phyloP scores from a whole-genome alignment of 2,113 vertebrate species.

The Budorcas taxicolor region DNA sequence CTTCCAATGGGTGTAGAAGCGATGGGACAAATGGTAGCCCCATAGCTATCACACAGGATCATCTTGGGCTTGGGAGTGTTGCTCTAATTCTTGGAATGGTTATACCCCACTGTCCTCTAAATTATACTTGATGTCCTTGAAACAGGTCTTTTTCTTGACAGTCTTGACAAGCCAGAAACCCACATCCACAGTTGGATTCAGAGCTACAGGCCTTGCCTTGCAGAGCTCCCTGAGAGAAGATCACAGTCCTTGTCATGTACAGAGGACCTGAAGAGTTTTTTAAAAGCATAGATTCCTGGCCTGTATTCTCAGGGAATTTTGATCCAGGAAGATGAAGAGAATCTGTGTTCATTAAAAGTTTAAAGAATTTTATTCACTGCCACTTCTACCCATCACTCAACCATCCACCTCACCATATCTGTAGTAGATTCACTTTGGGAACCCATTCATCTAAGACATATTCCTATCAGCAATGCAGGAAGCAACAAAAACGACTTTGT shows the following conservation, averaged over 20 bases:
- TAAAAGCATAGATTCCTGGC: not conserved
- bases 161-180: slow-evolving; percentile 89
- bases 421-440: not conserved
- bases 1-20: slow-evolving; percentile 88
- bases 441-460: not conserved
- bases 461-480: not conserved
- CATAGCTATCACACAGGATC: slow-evolving; percentile 88
- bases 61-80: slow-evolving; percentile 89
- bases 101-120: slow-evolving; percentile 90
- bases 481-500: not conserved
- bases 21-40: slow-evolving; percentile 89
- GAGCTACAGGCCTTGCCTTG: slow-evolving; percentile 57
- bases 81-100: slow-evolving; percentile 90
- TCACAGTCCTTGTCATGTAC: fast-evolving
- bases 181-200: slow-evolving; percentile 69
- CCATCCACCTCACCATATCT: not conserved
- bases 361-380: not conserved
- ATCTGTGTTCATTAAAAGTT: not conserved
- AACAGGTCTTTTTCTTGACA: slow-evolving; percentile 91
- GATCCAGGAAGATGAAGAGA: not conserved
- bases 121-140: slow-evolving; percentile 93
- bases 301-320: not conserved
- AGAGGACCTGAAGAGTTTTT: not conserved
- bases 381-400: not conserved
- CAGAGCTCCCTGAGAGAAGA: not conserved